Base-by-base conservation (phyloP, 2,797 vertebrate species). In the Ceyx erithaca region DNA sequence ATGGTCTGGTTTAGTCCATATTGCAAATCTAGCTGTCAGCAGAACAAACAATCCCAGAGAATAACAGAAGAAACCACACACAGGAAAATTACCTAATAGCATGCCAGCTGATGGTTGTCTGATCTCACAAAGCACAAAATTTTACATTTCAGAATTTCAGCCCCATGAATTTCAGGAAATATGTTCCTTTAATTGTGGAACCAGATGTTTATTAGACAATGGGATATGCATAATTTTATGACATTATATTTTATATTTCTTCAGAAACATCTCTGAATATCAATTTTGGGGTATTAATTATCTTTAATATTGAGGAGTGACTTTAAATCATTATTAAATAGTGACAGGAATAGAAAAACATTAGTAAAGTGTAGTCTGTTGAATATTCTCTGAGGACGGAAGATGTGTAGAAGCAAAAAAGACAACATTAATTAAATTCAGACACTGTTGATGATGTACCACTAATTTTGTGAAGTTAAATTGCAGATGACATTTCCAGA, bases 391-490 rank as follows among this genome's bases (percentile, higher is more conserved):
- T 92, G 68, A 80, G 40, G 49, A 87, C 11, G 80, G 58, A 94
- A 91, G 46, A 41, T 67, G 33, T 6, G 76, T 83, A 95, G 87
- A 94, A 59, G 30, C n/a, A 33, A 54, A 91, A 91, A 87, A 87
- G 26, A 3, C 7, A 61, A 45, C 8, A 88, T 69, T 89, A 57
- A 78, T 77, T 85, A 48, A 92, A 67, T 94, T 94, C 80, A 89
- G 64, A 76, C 3, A 51, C 26, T 51, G 55, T 43, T 78, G 4
- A 19, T 89, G 85, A 58, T 52, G 25, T 19, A 23, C 61, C n/a
- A 76, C 71, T 87, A 73, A 88, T 71, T 93, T 91, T 87, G 28
- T 85, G 43, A 71, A 75, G 17, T 7, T 89, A 40, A 84, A 95
- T 75, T 94, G 55, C 43, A 92, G 73, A 64, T 67, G 72, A 9